Conservation (phyloP, 2,888 invertebrate genomes). For the Lamproptera curius region DNA sequence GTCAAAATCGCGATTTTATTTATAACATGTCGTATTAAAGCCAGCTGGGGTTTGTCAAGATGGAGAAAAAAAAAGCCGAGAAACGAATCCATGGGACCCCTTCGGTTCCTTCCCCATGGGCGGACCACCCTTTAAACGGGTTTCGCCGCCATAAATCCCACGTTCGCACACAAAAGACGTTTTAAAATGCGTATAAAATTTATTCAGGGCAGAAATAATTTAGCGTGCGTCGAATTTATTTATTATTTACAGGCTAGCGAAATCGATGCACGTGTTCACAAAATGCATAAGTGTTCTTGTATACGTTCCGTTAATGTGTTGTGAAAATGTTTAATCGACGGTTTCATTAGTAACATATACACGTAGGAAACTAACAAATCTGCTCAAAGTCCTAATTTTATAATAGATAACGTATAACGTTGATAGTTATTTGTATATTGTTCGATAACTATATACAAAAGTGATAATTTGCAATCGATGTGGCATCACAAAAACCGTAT, state of each 20-base stretch:
- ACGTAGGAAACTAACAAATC: too few species aligned
- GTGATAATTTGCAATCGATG: too few species aligned
- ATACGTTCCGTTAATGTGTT: too few species aligned
- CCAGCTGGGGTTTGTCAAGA: conserved; percentile 76
- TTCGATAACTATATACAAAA: too few species aligned
- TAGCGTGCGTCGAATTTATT: conserved; percentile 56
- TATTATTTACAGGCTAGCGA: conserved; percentile 50
- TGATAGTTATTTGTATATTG: too few species aligned
- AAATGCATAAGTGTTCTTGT: too few species aligned
- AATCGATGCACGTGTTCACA: conserved; percentile 57
- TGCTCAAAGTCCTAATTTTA: too few species aligned
- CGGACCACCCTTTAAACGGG: conserved; percentile 72
- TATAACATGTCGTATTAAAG: conserved; percentile 70
- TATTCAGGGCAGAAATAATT: conserved; percentile 75
- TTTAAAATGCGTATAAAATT: conserved; percentile 77
- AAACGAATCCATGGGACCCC: conserved; percentile 59
- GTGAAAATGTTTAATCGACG: too few species aligned
- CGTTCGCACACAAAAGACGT: conserved; percentile 71
- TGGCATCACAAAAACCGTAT: too few species aligned
- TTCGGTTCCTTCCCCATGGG: conserved; percentile 45
- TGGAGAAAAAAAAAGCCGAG: conserved; percentile 66
- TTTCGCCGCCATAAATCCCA: conserved; percentile 72
- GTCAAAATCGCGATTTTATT: conserved; percentile 77
- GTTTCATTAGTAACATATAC: too few species aligned
- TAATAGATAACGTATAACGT: too few species aligned